Base-by-base conservation (phyloP, 2,888 invertebrate genomes). In the Limulus polyphemus region DNA sequence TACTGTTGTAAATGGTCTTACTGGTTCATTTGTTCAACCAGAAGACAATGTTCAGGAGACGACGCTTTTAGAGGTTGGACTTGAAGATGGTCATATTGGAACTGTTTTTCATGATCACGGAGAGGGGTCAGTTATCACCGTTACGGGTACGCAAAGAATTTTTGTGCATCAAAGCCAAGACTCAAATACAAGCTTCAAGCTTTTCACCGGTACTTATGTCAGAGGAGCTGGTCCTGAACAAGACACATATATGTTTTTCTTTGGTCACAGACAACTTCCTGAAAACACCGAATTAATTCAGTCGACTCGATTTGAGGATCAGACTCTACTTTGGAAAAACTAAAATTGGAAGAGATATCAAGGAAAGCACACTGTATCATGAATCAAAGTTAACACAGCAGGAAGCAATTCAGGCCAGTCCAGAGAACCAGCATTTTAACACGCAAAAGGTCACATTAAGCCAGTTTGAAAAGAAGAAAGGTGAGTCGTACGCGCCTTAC, bases 131-230 rank as follows among this genome's bases (percentile, higher is more conserved):
- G 59, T 73, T 12, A 69, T 74, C n/a, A 70, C 70, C 11, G 72
- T 74, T 2, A 72, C 71, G 0, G 74, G 73, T 14, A 74, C 73
- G 12, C 71, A 72, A 59, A 73, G 73, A 32, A 70, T 71, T 57
- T 74, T 73, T 59, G 70, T 74, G 1, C 71, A 71, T 57, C 50
- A 50, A 32, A 56, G 58, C 49, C 57, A 67, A 10, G 68, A 67
- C 16, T 58, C 62, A 14, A 69, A 70, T n/a, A 71, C 71, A 9
- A 73, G 72, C 10, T 73, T 72, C 66, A 72, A 72, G 59, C 71
- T 75, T 12, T 72, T 73, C 64, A 74, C 75, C 3, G 74, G 74
- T 51, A 71, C 72, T 16, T 73, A 74, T 62, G 67, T 72, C 13
- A 72, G 70, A 61, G 70, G 73, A 56, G 64, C 68, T 10, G 72